A percentile compares a stretch with the other conserved stretches of the same genome.
phyloP scores from a whole-genome alignment of 2,113 vertebrate genomes.

The Danio rerio region DNA sequence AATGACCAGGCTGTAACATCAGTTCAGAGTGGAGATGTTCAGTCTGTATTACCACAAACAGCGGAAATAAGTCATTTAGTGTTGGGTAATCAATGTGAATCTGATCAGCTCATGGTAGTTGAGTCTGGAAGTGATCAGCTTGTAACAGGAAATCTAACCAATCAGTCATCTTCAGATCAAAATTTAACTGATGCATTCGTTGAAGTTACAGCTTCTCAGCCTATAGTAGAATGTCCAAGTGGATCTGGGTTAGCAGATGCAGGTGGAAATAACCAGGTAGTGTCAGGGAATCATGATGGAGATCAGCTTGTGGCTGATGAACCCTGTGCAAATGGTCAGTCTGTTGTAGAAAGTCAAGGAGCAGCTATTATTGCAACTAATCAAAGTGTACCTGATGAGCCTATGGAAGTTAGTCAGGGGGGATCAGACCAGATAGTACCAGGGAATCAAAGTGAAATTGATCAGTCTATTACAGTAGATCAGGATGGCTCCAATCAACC shows the following conservation, averaged over 20 bases:
- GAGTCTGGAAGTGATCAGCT: constrained; percentile 2
- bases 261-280: neutral
- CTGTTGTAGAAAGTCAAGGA: neutral
- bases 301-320: constrained; percentile 20
- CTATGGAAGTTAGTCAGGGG: neutral
- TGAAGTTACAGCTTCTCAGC: neutral
- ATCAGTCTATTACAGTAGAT: constrained; percentile 8
- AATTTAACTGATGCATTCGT: constrained; percentile 1
- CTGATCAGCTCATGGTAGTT: constrained; percentile 6
- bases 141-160: neutral
- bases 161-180: constrained; percentile 3
- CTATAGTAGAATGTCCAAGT: constrained; percentile 12
- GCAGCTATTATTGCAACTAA: neutral
- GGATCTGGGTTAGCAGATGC: neutral
- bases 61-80: neutral
- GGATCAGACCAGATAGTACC: constrained; percentile 44
- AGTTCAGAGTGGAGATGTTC: constrained; percentile 6
- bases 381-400: constrained; percentile 22
- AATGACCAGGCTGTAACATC: neutral
- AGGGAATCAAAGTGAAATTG: constrained; percentile 7
- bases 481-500: neutral
- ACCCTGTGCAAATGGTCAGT: neutral
- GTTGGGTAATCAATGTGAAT: neutral
- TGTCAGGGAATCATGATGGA: neutral
- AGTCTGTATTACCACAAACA: neutral